Evolutionary conservation across 2,113 vertebrate species (phyloP), one percentile per base, ranked within the genome.

Genomic region (Protobothrops mucrosquamatus): DNA sequence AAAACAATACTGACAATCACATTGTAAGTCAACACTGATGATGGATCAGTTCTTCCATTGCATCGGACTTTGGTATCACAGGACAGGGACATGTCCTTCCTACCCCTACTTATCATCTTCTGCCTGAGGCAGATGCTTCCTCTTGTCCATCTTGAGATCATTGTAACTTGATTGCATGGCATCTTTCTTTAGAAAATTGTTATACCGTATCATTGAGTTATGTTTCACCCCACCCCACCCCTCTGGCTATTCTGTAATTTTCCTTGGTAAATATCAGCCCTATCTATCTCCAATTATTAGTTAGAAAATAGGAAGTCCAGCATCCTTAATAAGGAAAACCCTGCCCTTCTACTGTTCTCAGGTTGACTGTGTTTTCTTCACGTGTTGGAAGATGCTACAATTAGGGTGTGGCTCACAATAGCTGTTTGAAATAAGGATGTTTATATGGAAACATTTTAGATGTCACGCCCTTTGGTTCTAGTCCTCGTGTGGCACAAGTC

Each of bases 361-460:
- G 51, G 51, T 2, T 87, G 91, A 61, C 34, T 89, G 52, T 12
- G 51, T 89, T 56, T 92, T 81, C 51, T 81, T 74, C 87, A 92
- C 59, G 34, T 89, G 87, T 54, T 81, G 26, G 24, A 89, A 88
- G 48, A 88, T 55, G 34, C 86, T 74, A 26, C 56, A 74, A 89
- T 92, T 88, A 89, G 51, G 91, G 34, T 92, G 87, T 56, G 87
- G 52, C 14, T 81, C n/a, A 81, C 24, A 56, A 74, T 59, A 81
- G 61, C 43, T 55, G n/a, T 92, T 92, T 92, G 87, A 89, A 74
- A 61, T n/a, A 23, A 55, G 61, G n/a, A 43, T 89, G 87, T 92
- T 92, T 89, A 52, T 87, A 6, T 2, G 14, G 56, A 12, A 22
- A 29, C 20, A 64, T 92, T 92, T 81, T 43, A 74, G 51, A 61